These are phyloP conservation scores for Sceliomorpha sp. DNA, from an alignment of 2,888 invertebrate species.

Conservation along the genomic window DNA sequence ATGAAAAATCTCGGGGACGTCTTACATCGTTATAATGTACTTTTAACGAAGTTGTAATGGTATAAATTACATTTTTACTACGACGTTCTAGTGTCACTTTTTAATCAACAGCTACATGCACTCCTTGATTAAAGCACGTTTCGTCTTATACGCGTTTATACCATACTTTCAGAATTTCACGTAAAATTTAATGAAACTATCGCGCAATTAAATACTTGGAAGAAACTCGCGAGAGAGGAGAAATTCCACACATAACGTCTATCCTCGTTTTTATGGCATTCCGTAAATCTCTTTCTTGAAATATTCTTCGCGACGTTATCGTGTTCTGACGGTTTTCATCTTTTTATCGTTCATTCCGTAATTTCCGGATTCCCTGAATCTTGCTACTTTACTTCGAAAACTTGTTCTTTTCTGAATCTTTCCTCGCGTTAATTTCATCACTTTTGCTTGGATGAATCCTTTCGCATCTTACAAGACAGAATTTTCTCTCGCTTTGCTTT, in stretches of 20 bases:
- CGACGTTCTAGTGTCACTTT: conserved; percentile 9
- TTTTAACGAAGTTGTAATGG: no score
- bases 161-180: conserved; percentile 17
- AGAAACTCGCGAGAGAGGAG: conserved; percentile 27
- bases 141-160: conserved; percentile 14
- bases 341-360: conserved; percentile 54
- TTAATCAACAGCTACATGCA: conserved; percentile 9
- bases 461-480: conserved; percentile 26
- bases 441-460: conserved; percentile 45
- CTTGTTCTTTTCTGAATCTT: conserved; percentile 46
- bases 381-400: conserved; percentile 48
- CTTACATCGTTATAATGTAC: no score
- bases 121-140: conserved; percentile 12
- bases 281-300: conserved; percentile 48
- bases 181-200: conserved; percentile 40
- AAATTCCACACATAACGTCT: conserved; percentile 43
- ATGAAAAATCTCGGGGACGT: no score
- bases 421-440: conserved; percentile 55
- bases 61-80: no score
- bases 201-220: conserved; percentile 33
- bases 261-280: conserved; percentile 35
- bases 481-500: conserved; percentile 29
- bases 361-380: conserved; percentile 54
- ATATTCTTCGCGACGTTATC: conserved; percentile 53
- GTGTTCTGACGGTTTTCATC: conserved; percentile 53